Conservation (phyloP, 1,140 invertebrate species). For the Helicorthomorpha holstii region DNA sequence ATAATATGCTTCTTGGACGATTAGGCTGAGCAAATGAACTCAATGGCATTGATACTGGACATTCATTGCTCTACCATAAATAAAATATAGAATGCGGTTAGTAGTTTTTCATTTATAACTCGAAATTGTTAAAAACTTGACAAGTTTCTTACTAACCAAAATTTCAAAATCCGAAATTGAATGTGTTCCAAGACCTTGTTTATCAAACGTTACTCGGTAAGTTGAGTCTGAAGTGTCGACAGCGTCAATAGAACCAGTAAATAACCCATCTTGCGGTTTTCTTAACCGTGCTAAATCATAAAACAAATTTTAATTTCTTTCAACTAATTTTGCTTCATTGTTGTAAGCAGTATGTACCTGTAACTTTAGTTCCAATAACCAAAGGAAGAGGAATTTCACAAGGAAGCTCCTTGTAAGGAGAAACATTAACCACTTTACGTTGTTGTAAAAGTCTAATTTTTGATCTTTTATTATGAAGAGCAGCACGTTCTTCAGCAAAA, state of each 20-base stretch:
- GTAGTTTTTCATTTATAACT: no score
- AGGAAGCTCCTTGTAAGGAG: constrained; percentile 74
- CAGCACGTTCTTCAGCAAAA: constrained; percentile 82
- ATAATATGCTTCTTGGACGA: constrained; percentile 42
- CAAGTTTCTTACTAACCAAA: constrained; percentile 39
- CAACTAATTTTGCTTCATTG: no score
- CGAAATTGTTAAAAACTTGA: no score
- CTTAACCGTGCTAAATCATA: constrained; percentile 39
- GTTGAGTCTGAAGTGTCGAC: constrained; percentile 93
- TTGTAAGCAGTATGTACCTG: constrained; percentile 40
- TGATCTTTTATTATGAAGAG: constrained; percentile 73
- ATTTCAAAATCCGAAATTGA: constrained; percentile 96
- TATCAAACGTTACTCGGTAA: constrained; percentile 94
- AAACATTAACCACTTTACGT: constrained; percentile 65
- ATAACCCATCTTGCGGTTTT: constrained; percentile 89
- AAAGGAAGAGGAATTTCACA: constrained; percentile 88
- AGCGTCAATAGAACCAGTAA: constrained; percentile 89
- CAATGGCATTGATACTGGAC: constrained; percentile 73
- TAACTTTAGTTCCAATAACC: constrained; percentile 91
- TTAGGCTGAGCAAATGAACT: constrained; percentile 68
- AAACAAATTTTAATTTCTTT: not conserved
- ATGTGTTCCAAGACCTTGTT: constrained; percentile 80
- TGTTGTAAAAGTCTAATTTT: constrained; percentile 90
- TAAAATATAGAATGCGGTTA: no score
- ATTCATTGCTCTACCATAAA: constrained; percentile 54